Base-by-base conservation (phyloP, 2,888 invertebrate species). In the Alsophila aescularia region DNA sequence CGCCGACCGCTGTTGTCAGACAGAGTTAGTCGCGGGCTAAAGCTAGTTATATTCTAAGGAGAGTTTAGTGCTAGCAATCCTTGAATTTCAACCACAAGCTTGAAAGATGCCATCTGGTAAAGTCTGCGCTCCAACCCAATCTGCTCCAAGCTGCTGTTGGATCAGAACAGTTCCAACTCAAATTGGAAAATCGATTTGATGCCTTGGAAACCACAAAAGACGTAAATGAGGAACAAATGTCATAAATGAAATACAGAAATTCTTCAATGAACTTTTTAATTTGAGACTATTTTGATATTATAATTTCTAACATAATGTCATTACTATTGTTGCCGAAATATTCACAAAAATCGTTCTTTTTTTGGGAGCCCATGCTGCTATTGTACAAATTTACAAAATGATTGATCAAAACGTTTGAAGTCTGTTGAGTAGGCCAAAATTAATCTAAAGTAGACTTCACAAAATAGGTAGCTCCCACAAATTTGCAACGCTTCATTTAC, bases 181-280 rank as follows among this genome's bases (percentile, higher is more conserved):
- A n/a, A n/a, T n/a, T n/a, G n/a, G n/a, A n/a, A n/a, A n/a, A n/a
- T n/a, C n/a, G n/a, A n/a, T n/a, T n/a, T n/a, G n/a, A n/a, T n/a
- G n/a, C n/a, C n/a, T n/a, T n/a, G n/a, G n/a, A n/a, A n/a, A n/a
- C n/a, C n/a, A n/a, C n/a, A n/a, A n/a, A n/a, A n/a, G n/a, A n/a
- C n/a, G n/a, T n/a, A n/a, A n/a, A n/a, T n/a, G n/a, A n/a, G n/a
- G 24, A 24, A 5, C 7, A 7, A 24, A 5, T 24, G 7, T 5
- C 7, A 12, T 14, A 70, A 83, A 76, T 74, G 73, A 84, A 84
- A 79, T 54, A 61, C 69, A 68, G 13, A 34, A 53, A 56, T 63
- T 74, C 63, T 77, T 80, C 70, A 75, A 76, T 77, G 77, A 87
- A 89, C 85, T 81, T 75, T 89, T 88, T 89, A 87, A 86, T 89